A percentile compares a stretch with the other conserved stretches of the same genome.
Conservation (phyloP, 2,888 invertebrate genomes). For the Orthosia incerta region DNA sequence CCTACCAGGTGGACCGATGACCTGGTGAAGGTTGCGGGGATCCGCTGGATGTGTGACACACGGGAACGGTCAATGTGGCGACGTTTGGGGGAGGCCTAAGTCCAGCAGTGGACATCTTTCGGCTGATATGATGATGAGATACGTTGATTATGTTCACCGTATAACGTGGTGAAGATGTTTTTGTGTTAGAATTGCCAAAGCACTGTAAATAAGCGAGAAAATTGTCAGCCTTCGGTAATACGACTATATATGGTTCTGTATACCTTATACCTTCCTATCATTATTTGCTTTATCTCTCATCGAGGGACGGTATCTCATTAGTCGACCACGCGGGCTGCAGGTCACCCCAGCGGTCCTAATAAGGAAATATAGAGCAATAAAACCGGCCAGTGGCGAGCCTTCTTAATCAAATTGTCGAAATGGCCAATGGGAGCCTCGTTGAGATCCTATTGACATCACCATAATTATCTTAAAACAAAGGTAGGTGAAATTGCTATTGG, state of each 20-base stretch:
- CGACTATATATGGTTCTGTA: not conserved
- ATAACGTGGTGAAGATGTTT: no score
- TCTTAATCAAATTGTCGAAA: slow-evolving; percentile 88
- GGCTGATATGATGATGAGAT: no score
- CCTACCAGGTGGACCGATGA: no score
- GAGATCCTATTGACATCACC: slow-evolving; percentile 59
- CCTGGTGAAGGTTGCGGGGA: no score
- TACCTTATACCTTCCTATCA: not conserved
- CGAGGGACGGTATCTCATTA: slow-evolving; percentile 61
- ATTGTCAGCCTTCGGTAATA: no score
- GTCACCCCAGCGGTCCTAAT: slow-evolving; percentile 81
- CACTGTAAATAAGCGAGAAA: no score
- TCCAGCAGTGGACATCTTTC: no score
- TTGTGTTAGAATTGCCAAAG: not conserved
- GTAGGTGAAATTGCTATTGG: slow-evolving; percentile 7
- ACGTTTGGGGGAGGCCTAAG: no score
- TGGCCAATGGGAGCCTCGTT: slow-evolving; percentile 75
- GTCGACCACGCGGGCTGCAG: slow-evolving; percentile 45
- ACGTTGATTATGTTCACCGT: no score
- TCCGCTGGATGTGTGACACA: no score
- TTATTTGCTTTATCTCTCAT: slow-evolving; percentile 36
- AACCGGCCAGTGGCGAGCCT: slow-evolving; percentile 80
- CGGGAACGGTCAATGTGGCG: no score
- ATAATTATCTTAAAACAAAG: slow-evolving; percentile 59
- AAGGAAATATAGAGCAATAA: slow-evolving; percentile 90